Base-by-base conservation (phyloP, 2,113 vertebrate species). In the Pseudorasbora parva region DNA sequence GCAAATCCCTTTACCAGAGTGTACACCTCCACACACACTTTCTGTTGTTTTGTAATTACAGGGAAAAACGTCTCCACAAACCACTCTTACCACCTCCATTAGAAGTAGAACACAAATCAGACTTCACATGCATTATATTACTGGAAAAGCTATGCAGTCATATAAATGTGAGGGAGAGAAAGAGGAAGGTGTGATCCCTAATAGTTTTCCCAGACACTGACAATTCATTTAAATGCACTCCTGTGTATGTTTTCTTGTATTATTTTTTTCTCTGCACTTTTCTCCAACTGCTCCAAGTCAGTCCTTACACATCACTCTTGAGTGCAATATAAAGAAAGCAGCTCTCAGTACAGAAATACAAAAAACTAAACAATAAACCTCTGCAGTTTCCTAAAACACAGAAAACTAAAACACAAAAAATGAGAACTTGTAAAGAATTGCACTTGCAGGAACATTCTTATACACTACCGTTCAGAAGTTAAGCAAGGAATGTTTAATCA, bases 1-100 rank as follows among this genome's bases (percentile, higher is more conserved):
- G 87, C 78, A 86, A 88, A 91, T 83, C 84, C 83, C n/a, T 85
- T 89, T 87, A 17, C 15, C 56, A 84, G 71, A 88, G 89, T 81
- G 14, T 21, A n/a, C 45, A 62, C 43, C 57, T 78, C 15, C 80
- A 89, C 86, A 91, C 86, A 91, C 87, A 89, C 60, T 81, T 85
- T 76, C 88, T 74, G 30, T 76, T 57, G 81, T 76, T 81, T 64
- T 45, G 59, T 79, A 79, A 66, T 79, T 64, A 79, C 45, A 47
- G 23, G 59, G 23, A 37, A 59, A 43, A 78, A 79, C 59, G 12
- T 60, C 76, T 62, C 33, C 43, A 27, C 25, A 64, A 79, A 27
- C 19, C 8, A 64, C 41, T 21, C 59, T 64, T 30, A 64, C 12
- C 8, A n/a, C 5, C 77, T 49, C 59, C 60, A 66, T 79, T 30